A percentile compares a stretch with the other conserved stretches of the same genome.
These are phyloP conservation scores for Oreochromis tanganicae DNA, from an alignment of 2,113 vertebrate species.

Conservation along the genomic window DNA sequence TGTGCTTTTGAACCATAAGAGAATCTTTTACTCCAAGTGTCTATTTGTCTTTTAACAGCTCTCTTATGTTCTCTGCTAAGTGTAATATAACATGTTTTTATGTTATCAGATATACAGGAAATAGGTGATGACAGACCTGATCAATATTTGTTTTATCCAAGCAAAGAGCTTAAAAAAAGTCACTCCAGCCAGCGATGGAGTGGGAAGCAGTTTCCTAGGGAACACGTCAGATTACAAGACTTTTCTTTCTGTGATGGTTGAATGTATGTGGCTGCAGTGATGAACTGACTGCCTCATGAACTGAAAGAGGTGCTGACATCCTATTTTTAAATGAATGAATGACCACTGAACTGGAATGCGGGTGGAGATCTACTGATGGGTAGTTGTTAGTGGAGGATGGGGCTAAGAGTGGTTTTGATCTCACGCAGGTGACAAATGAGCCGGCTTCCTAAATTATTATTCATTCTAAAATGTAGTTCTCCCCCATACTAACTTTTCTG, in stretches of 20 bases:
- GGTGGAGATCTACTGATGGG: background rate
- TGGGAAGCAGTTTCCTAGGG: constrained; percentile 48
- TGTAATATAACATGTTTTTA: background rate
- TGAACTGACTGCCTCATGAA: background rate
- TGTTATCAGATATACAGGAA: background rate
- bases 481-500: background rate
- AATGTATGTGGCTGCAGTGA: constrained; percentile 2
- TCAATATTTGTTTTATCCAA: background rate
- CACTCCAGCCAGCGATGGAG: background rate
- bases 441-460: background rate
- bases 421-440: background rate
- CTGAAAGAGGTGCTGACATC: background rate
- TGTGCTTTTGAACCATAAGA: background rate
- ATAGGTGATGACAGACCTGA: background rate
- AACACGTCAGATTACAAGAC: constrained; percentile 37
- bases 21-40: background rate
- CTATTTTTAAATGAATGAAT: background rate
- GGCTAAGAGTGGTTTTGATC: background rate
- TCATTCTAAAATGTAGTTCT: background rate
- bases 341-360: background rate
- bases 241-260: constrained; percentile 28
- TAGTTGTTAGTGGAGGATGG: background rate
- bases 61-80: background rate
- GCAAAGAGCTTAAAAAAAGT: background rate
- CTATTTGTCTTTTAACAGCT: background rate